Evolutionary conservation across 2,797 vertebrate genomes (phyloP).

Genomic region (Lindbergichthys nudifrons): DNA sequence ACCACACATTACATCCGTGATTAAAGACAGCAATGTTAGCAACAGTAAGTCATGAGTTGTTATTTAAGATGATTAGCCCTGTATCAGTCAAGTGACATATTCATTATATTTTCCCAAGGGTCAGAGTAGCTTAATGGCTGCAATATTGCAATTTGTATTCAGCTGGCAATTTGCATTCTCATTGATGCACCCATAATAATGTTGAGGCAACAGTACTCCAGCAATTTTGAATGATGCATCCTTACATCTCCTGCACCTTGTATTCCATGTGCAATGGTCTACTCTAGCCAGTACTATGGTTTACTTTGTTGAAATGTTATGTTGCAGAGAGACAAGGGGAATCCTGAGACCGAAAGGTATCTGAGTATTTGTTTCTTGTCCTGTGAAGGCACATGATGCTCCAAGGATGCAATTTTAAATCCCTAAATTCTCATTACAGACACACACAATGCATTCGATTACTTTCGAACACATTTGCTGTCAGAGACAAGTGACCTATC

Average conservation of each 20-base stretch:
- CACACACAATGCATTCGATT: neutral
- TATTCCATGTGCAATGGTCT: neutral
- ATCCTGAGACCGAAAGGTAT: neutral
- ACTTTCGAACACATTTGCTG: neutral
- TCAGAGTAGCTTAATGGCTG: neutral
- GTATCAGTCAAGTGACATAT: neutral
- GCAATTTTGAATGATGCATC: neutral
- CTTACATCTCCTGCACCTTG: neutral
- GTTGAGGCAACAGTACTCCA: neutral
- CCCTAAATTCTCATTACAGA: neutral
- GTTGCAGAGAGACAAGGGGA: neutral
- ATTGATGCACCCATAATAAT: conserved; percentile 10
- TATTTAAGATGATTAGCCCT: neutral
- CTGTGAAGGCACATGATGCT: neutral
- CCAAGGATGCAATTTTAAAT: neutral
- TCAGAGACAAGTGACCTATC: neutral
- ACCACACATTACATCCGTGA: neutral
- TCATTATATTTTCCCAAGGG: neutral
- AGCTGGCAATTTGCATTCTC: conserved; percentile 1
- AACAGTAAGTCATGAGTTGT: neutral
- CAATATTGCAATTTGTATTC: conserved; percentile 5
- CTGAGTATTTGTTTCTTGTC: neutral
- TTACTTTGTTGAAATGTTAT: conserved; percentile 4
- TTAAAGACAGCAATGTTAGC: neutral
- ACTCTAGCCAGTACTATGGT: neutral